Evolutionary conservation across 2,797 vertebrate genomes (phyloP), one percentile per base, ranked within the genome.

Genomic region (Rhabdomys pumilio): DNA sequence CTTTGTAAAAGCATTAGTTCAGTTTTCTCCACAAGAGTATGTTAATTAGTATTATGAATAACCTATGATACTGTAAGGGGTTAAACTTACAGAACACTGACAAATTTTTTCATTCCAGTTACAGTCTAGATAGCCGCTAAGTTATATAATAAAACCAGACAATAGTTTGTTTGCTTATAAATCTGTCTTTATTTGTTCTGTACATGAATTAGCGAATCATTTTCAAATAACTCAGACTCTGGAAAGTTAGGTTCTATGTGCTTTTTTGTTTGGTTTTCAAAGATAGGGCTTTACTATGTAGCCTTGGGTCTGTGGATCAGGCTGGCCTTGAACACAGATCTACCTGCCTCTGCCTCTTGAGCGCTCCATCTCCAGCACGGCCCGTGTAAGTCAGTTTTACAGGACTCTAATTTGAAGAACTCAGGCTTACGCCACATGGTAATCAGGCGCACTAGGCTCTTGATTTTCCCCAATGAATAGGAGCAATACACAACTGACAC

Each of bases 171-270:
- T 88, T 90, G 83, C 83, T 89, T 93, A 79, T 63, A 93, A 75
- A 65, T 55, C 59, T 93, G 63, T 19, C 24, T 91, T 95, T 17
- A 90, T 80, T 96, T 94, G 57, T 88, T 94, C 79, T 57, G 92
- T 17, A 93, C 9, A 90, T 2, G 3, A 7, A 90, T 50, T 59
- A 85, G 0, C 50, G 67, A 89, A 94, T 72, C 83, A 79, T 47
- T 88, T 90, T 24, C 53, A 94, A 44, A 73, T 44, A 81, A 53
- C 1, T 44, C 11, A 96, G 82, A 61, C 4, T 95, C 55, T 73
- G 34, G 47, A 44, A 85, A 83, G 34, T 83, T 85, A 89, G 77
- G 69, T 50, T 90, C 63, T 84, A 22, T 22, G 47, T 94, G 72
- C 29, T 85, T 83, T 41, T 83, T 29, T 34, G 61, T 69, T 69